Conservation (phyloP, 2,113 vertebrate species). For the Patagioenas fasciata region DNA sequence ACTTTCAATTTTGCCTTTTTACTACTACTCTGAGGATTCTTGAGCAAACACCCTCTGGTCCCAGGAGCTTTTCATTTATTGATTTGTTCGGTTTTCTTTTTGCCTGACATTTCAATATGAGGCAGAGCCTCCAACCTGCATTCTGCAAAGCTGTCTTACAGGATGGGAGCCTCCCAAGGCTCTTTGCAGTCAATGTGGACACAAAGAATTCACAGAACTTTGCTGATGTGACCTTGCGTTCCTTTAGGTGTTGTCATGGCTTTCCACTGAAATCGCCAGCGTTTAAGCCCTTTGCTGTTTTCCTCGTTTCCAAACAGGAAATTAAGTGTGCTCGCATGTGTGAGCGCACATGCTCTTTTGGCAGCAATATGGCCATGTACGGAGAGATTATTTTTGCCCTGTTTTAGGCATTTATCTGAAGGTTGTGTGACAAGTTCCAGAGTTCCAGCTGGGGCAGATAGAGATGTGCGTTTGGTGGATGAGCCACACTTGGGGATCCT, state of each 20-base stretch:
- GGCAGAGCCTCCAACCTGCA: background rate
- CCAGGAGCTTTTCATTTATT: background rate
- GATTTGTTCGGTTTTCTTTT: background rate
- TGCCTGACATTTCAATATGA: background rate
- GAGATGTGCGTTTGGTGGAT: background rate
- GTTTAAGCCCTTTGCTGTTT: background rate
- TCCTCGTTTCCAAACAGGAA: constrained; percentile 54
- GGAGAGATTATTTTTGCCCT: background rate
- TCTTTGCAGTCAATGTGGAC: background rate
- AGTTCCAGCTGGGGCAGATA: background rate
- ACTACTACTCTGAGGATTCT: background rate
- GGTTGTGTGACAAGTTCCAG: background rate
- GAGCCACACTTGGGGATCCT: background rate
- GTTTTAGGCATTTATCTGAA: background rate
- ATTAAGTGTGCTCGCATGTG: background rate
- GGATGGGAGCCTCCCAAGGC: background rate
- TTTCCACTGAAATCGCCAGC: background rate
- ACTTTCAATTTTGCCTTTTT: background rate
- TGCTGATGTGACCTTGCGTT: background rate
- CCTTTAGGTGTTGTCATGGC: background rate
- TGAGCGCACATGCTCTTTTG: background rate
- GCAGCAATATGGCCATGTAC: background rate
- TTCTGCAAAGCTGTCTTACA: background rate
- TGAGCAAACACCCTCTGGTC: background rate
- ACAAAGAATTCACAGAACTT: background rate